Evolutionary conservation across 1,140 invertebrate genomes (phyloP).

Genomic region (Muscidifurax raptorellus): DNA sequence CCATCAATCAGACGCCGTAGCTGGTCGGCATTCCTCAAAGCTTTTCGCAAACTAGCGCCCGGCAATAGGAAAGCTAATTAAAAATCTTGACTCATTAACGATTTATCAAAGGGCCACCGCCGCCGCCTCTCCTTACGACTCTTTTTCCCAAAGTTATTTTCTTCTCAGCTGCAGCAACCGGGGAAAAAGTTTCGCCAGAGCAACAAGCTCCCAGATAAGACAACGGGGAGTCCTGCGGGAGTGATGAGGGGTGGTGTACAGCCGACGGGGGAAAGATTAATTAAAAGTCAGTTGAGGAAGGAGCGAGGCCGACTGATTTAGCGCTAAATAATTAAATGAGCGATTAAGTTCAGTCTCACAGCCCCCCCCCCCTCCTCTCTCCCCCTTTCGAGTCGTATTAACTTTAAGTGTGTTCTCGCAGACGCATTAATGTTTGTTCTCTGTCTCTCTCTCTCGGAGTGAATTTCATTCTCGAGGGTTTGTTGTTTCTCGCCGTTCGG

Average conservation of each 20-base stretch:
- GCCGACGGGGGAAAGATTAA: slow-evolving; percentile 28
- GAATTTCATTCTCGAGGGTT: not conserved
- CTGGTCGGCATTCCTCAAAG: slow-evolving; percentile 19
- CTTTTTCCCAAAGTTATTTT: not conserved
- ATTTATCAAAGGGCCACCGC: slow-evolving; percentile 41
- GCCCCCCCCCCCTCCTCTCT: not conserved
- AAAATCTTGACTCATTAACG: slow-evolving; percentile 51
- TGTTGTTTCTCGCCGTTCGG: not conserved
- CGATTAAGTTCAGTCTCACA: not conserved
- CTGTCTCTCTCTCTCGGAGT: not conserved
- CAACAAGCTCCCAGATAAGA: slow-evolving; percentile 37
- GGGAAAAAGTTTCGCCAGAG: slow-evolving; percentile 25
- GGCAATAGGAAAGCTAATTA: slow-evolving; percentile 41
- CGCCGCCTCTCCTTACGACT: not conserved
- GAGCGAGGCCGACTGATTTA: not conserved
- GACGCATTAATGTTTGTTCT: not conserved
- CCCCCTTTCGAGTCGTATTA: not conserved
- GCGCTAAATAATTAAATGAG: slow-evolving; percentile 41
- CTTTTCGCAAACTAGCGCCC: slow-evolving; percentile 22
- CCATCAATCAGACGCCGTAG: slow-evolving; percentile 41
- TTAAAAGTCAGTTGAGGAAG: slow-evolving; percentile 29
- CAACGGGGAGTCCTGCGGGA: slow-evolving; percentile 12
- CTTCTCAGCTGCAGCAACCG: not conserved
- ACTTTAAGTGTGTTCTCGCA: not conserved
- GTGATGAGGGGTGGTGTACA: not conserved